A percentile compares a stretch with the other conserved stretches of the same genome.
phyloP scores from a whole-genome alignment of 2,797 vertebrate species.

The Halcyon leucocephala region DNA sequence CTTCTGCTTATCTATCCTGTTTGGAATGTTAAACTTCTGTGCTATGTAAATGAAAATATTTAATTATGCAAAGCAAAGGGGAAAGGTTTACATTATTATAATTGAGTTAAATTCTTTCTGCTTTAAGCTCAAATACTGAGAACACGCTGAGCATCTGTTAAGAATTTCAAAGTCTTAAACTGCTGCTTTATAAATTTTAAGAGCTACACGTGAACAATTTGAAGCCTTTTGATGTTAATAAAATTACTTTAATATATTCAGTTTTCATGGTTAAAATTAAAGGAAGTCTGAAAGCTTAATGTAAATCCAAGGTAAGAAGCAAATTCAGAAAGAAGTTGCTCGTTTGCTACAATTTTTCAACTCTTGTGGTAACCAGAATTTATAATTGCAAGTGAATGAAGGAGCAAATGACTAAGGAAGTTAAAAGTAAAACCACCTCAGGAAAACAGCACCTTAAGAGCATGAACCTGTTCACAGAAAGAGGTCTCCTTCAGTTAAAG shows the following conservation, averaged over 20 bases:
- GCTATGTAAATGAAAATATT: slow-evolving; percentile 65
- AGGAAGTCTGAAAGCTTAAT: slow-evolving; percentile 14
- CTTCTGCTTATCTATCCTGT: slow-evolving; percentile 45
- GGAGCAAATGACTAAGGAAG: neutral
- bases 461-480: neutral
- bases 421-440: neutral
- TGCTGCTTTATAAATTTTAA: slow-evolving; percentile 55
- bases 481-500: neutral
- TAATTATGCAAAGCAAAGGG: slow-evolving; percentile 63
- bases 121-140: slow-evolving; percentile 49
- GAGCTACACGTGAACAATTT: slow-evolving; percentile 51
- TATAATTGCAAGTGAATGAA: neutral
- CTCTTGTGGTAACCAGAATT: neutral
- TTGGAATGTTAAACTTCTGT: slow-evolving; percentile 45
- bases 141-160: slow-evolving; percentile 38
- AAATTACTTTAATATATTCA: slow-evolving; percentile 56
- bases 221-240: slow-evolving; percentile 68
- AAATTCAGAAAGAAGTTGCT: slow-evolving; percentile 6
- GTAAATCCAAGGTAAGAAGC: slow-evolving; percentile 40
- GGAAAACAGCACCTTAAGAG: neutral
- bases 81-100: slow-evolving; percentile 61
- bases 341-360: slow-evolving; percentile 21
- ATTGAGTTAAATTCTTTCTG: slow-evolving; percentile 59
- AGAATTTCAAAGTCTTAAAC: slow-evolving; percentile 66
- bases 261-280: slow-evolving; percentile 49